Evolutionary conservation across 2,113 vertebrate species (phyloP).

Genomic region (Ondatra zibethicus): DNA sequence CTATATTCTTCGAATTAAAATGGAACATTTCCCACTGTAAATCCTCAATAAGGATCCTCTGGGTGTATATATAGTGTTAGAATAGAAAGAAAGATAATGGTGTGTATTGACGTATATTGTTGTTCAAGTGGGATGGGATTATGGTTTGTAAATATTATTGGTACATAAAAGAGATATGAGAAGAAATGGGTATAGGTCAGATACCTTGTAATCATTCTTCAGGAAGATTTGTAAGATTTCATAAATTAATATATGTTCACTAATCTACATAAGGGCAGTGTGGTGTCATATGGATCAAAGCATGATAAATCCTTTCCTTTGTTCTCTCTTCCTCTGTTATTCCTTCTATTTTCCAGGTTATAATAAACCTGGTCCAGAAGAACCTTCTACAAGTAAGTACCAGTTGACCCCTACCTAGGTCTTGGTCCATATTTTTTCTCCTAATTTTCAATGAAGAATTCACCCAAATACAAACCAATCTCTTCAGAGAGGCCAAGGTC

Average conservation of each 20-base stretch:
- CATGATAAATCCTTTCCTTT: neutral
- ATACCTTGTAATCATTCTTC: neutral
- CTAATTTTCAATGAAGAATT: neutral
- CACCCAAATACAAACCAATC: neutral
- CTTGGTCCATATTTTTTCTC: neutral
- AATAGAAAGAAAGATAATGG: neutral
- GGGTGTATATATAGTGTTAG: neutral
- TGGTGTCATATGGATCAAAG: neutral
- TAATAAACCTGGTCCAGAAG: constrained; percentile 65
- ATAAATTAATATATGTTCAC: neutral
- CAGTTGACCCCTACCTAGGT: neutral
- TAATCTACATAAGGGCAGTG: neutral
- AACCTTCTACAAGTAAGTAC: constrained; percentile 78
- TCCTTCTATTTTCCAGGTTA: constrained; percentile 80
- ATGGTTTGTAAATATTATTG: neutral
- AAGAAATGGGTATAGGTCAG: no score
- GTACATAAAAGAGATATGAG: no score
- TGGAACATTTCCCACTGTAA: neutral
- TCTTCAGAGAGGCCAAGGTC: neutral
- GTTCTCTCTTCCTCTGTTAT: neutral
- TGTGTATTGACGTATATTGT: neutral
- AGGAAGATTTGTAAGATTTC: neutral
- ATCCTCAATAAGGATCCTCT: neutral
- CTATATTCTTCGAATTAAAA: neutral
- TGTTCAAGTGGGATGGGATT: neutral